Evolutionary conservation across 2,888 invertebrate species (phyloP).

Genomic region (Tillus elongatus): DNA sequence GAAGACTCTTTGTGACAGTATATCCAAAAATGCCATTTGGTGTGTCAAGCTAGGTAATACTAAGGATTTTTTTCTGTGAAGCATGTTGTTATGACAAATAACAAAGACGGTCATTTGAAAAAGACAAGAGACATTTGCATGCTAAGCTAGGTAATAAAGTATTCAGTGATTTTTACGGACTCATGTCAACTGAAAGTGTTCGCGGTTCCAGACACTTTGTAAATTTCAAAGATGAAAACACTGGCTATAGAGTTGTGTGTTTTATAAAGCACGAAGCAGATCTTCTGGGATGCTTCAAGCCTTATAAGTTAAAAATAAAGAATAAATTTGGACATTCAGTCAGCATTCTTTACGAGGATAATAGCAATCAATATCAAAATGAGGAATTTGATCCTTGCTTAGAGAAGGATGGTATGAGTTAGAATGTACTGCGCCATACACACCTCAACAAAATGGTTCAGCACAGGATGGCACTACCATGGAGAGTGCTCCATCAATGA

Average conservation of each 20-base stretch:
- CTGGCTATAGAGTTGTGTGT: conserved; percentile 13
- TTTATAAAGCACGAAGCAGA: conserved; percentile 18
- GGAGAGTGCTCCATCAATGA: conserved; percentile 1
- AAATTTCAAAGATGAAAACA: conserved; percentile 16
- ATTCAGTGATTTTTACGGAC: conserved; percentile 18
- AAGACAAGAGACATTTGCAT: background rate
- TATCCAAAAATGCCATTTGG: conserved; percentile 7
- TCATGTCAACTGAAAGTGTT: conserved; percentile 15
- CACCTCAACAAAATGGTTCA: conserved; percentile 6
- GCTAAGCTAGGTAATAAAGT: conserved; percentile 16
- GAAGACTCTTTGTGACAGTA: conserved; percentile 11
- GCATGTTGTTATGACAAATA: conserved; percentile 18
- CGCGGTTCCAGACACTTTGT: conserved; percentile 15
- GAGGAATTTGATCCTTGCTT: conserved; percentile 9
- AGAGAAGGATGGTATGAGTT: conserved; percentile 7
- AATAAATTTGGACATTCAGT: conserved; percentile 15
- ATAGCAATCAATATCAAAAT: conserved; percentile 17
- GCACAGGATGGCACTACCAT: conserved; percentile 5
- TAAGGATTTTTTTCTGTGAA: conserved; percentile 19
- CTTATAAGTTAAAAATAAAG: conserved; percentile 12
- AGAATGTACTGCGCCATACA: conserved; percentile 5
- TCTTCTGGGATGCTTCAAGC: conserved; percentile 14
- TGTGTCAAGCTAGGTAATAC: conserved; percentile 7
- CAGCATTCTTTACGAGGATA: conserved; percentile 13
- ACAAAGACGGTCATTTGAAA: conserved; percentile 15